Base-by-base conservation (phyloP, 1,140 invertebrate species). In the Bombus sylvicola region DNA sequence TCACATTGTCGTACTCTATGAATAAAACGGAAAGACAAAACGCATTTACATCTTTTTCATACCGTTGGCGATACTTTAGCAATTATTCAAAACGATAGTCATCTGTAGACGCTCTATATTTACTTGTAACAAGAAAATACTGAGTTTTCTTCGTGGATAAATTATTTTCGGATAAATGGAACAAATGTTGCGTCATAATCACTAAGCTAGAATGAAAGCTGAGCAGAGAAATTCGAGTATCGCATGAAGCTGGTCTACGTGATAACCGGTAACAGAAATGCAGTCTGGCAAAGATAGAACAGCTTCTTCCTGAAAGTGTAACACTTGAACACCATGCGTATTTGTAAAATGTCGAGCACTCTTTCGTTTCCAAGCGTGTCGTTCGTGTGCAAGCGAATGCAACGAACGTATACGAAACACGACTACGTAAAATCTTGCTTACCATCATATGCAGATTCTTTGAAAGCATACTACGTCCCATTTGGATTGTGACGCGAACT, bases 381-480 rank as follows among this genome's bases (percentile, higher is more conserved):
- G 37, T 31, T 34, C n/a, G 41, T 79, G 31, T 80, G 41, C 41
- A 53, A 41, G 12, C 22, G 64, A 80, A 28, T 25, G 18, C 80
- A 34, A 73, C 22, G 69, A 73, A 62, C 41, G 80, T 81, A 73
- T 12, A 71, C 53, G 37, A 34, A 43, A 72, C 43, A 59, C 66
- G 68, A 53, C 47, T 28, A 62, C 69, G 47, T 59, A 43, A 81
- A 73, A 69, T n/a, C 80, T 81, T 62, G 53, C 80, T 81, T 62
- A 39, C 43, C 68, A 39, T 81, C 80, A 73, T 73, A 81, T 81
- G 80, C 80, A 81, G 68, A 81, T 81, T 81, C 69, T 81, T 81
- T 81, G 80, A 81, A 81, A 81, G 80, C 80, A 28, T 41, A 39
- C 80, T 81, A 37, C 69, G 80, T 39, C 80, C 80, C 80, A 81